These are phyloP conservation scores for Hydrolagus affinis DNA, from an alignment of 2,113 vertebrate species.

Conservation along the genomic window DNA sequence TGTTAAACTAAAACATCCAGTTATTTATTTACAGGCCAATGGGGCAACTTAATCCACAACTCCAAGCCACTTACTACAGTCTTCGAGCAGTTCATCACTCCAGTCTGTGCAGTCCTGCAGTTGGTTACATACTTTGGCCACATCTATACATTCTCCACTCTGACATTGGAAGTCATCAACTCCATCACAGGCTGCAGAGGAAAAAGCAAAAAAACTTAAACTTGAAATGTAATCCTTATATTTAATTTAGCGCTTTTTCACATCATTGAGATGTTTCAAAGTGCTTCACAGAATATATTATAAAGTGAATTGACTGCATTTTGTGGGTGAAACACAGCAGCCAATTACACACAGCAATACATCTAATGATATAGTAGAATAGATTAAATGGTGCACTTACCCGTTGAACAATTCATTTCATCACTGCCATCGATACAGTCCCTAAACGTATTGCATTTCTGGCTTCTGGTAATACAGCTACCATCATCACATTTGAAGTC, in stretches of 20 bases:
- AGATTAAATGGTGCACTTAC: constrained; percentile 46
- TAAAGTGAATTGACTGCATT: no score
- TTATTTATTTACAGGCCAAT: no score
- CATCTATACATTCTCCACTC: constrained; percentile 88
- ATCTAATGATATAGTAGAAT: no score
- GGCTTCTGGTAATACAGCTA: constrained; percentile 74
- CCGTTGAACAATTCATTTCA: constrained; percentile 77
- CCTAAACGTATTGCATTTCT: constrained; percentile 77
- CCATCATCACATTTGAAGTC: constrained; percentile 90
- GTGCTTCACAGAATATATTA: no score
- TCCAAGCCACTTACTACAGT: constrained; percentile 76
- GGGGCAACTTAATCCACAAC: not conserved
- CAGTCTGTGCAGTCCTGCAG: constrained; percentile 86
- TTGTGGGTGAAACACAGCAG: no score
- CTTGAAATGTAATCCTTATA: not conserved
- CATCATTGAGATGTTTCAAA: no score
- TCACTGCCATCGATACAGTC: constrained; percentile 87
- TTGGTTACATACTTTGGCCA: constrained; percentile 86
- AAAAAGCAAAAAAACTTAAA: no score
- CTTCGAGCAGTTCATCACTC: constrained; percentile 89
- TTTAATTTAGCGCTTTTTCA: no score
- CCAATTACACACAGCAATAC: no score
- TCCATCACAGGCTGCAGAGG: constrained; percentile 69
- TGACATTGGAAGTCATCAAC: constrained; percentile 88
- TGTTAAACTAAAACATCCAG: no score